Conservation (phyloP, 1,140 invertebrate genomes). For the Mizuhopecten yessoensis region DNA sequence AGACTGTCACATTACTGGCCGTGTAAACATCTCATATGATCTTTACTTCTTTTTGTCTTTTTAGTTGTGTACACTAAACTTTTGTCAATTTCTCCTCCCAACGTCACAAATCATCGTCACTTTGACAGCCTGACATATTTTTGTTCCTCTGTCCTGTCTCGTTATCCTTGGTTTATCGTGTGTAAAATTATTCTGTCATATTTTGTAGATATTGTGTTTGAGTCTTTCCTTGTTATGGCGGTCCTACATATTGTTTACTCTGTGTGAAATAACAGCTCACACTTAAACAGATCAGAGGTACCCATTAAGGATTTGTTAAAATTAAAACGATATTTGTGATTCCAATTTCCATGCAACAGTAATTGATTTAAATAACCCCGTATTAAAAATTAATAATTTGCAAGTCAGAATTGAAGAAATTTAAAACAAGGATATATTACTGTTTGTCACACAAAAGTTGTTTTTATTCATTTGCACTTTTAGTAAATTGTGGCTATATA, state of each 20-base stretch:
- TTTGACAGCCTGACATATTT: neutral
- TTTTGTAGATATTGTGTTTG: neutral
- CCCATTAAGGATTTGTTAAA: neutral
- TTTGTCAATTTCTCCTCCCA: neutral
- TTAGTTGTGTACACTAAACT: neutral
- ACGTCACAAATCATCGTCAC: neutral
- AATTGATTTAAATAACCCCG: neutral
- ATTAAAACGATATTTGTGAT: slow-evolving; percentile 2
- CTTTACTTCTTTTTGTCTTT: neutral
- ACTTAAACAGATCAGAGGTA: neutral
- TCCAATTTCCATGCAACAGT: neutral
- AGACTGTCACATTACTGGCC: neutral
- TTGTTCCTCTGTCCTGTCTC: neutral
- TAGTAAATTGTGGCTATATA: neutral
- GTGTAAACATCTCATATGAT: neutral
- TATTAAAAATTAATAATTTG: neutral
- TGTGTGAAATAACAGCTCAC: neutral
- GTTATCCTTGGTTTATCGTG: neutral
- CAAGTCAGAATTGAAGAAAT: neutral
- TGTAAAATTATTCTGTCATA: neutral
- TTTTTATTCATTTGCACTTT: neutral
- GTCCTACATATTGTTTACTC: neutral
- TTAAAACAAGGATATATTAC: neutral
- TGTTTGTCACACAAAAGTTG: neutral
- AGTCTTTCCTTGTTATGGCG: neutral